Evolutionary conservation across 2,113 vertebrate genomes (phyloP).

Genomic region (Lota lota): DNA sequence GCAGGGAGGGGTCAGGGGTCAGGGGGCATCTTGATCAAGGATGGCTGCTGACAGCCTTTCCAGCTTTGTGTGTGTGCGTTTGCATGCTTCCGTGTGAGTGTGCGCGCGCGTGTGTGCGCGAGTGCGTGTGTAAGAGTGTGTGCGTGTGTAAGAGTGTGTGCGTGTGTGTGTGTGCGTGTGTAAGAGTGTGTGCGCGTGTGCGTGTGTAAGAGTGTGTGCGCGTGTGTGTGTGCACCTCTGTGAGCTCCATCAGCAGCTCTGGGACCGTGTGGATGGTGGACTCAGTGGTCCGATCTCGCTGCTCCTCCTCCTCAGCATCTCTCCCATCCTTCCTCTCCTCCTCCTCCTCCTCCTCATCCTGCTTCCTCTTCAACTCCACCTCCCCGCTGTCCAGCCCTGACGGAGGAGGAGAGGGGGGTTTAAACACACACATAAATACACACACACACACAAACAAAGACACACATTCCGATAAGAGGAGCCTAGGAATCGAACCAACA

Average conservation of each 20-base stretch:
- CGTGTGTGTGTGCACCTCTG: slow-evolving; percentile 43
- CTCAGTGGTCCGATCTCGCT: slow-evolving; percentile 75
- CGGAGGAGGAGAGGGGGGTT: neutral
- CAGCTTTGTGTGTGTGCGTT: no score
- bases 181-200: neutral
- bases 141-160: no score
- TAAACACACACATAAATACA: neutral
- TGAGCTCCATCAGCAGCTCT: slow-evolving; percentile 73
- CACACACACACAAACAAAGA: neutral
- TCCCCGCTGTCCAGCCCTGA: slow-evolving; percentile 74
- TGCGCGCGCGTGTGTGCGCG: no score
- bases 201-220: neutral
- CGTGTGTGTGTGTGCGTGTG: neutral
- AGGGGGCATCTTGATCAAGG: no score
- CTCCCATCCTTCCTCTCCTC: slow-evolving; percentile 53
- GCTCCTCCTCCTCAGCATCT: slow-evolving; percentile 54
- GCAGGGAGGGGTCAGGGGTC: no score
- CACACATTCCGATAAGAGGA: no score
- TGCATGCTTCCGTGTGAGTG: no score
- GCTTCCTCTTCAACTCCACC: slow-evolving; percentile 69
- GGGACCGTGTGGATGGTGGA: slow-evolving; percentile 87
- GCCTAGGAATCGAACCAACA: no score
- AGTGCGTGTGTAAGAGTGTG: no score
- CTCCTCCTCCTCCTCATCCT: slow-evolving; percentile 59
- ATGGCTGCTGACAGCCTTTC: no score